phyloP scores from a whole-genome alignment of 92 coral and sea anemone genomes.

The Galaxea fascicularis region DNA sequence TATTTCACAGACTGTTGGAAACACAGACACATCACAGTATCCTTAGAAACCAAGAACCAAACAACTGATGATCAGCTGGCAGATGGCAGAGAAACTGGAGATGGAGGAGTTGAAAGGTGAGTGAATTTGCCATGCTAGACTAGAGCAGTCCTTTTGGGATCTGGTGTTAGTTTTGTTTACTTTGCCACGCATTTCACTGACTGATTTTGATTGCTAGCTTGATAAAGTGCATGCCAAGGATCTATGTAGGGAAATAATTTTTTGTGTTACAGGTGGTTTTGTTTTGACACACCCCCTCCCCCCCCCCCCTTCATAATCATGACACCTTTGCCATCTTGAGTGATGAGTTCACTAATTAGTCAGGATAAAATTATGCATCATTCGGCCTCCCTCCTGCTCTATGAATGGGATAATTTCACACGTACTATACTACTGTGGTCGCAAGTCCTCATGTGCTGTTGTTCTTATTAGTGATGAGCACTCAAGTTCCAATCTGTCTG shows the following conservation, averaged over 20 bases:
- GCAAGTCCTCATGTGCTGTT: too few relatives aligned
- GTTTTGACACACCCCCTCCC: too few relatives aligned
- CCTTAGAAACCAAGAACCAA: conserved; percentile 45
- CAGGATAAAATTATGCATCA: too few relatives aligned
- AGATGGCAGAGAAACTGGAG: conserved; percentile 83
- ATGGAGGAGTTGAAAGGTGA: conserved; percentile 89
- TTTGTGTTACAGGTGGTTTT: neutral
- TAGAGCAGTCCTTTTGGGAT: neutral
- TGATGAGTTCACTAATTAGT: too few relatives aligned
- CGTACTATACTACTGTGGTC: too few relatives aligned
- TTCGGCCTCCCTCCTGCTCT: too few relatives aligned
- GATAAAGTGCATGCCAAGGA: too few relatives aligned
- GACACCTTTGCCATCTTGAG: neutral
- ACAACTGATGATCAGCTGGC: conserved; percentile 49
- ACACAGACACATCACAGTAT: conserved; percentile 53
- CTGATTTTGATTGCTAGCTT: neutral
- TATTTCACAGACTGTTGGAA: conserved; percentile 89
- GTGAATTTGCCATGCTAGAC: neutral
- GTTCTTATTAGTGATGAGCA: conserved; percentile 30
- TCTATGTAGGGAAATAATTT: too few relatives aligned
- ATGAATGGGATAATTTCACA: too few relatives aligned
- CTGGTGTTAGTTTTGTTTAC: too few relatives aligned
- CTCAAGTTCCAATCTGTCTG: conserved; percentile 70
- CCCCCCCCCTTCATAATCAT: too few relatives aligned
- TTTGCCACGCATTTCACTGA: too few relatives aligned